phyloP scores from a whole-genome alignment of 2,113 vertebrate species.

The Clinocottus analis region DNA sequence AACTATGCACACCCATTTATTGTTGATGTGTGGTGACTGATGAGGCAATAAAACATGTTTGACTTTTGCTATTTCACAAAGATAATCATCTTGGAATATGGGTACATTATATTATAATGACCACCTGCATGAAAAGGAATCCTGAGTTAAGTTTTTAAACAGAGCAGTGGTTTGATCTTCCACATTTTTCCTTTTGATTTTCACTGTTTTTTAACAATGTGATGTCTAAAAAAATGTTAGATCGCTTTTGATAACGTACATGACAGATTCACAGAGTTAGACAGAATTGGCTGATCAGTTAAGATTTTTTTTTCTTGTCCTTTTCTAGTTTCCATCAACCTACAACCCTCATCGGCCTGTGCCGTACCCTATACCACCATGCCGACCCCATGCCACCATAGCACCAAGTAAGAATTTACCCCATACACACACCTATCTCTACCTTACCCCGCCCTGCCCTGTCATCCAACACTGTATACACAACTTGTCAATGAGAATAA shows the following conservation, averaged over 20 bases:
- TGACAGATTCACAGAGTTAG: not conserved
- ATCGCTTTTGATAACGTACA: not conserved
- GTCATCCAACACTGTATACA: not conserved
- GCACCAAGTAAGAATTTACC: constrained; percentile 92
- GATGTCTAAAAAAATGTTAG: not conserved
- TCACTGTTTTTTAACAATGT: not conserved
- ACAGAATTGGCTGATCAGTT: not conserved
- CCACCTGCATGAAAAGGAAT: not conserved
- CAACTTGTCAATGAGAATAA: not conserved
- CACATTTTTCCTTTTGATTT: not conserved
- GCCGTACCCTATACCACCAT: constrained; percentile 97
- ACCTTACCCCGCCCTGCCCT: not conserved
- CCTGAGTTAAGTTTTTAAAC: not conserved
- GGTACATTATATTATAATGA: not conserved
- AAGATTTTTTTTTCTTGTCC: not conserved
- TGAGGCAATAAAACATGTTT: not conserved
- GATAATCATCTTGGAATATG: not conserved
- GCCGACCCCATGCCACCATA: constrained; percentile 95
- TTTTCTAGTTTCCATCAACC: constrained; percentile 89
- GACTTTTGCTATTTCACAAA: not conserved
- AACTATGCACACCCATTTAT: not conserved
- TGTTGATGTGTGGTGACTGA: not conserved
- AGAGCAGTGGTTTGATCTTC: not conserved
- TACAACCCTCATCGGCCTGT: constrained; percentile 98
- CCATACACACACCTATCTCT: not conserved